A percentile compares a stretch with the other conserved stretches of the same genome.
phyloP scores from a whole-genome alignment of 53 echinoderm and acorn worm species.

The Stichopus horrens region DNA sequence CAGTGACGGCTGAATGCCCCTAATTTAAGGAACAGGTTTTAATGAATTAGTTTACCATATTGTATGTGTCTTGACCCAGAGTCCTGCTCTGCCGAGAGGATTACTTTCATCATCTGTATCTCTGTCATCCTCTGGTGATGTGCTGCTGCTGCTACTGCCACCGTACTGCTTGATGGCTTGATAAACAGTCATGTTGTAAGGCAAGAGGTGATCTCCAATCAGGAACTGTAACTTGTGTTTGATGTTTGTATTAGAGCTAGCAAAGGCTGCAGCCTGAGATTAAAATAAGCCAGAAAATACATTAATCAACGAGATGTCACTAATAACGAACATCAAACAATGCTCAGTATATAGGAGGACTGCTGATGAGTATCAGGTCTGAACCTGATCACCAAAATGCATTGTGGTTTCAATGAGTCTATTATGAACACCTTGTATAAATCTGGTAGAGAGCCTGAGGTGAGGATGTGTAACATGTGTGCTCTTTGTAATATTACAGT shows the following conservation, averaged over 20 bases:
- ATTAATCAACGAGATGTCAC: background rate
- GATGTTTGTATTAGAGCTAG: conserved; percentile 85
- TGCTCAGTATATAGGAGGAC: too few species aligned
- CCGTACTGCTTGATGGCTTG: conserved; percentile 96
- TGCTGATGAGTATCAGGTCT: too few species aligned
- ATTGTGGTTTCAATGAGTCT: too few species aligned
- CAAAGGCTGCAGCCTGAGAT: conserved; percentile 56
- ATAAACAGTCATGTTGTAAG: conserved; percentile 98
- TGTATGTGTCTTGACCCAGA: conserved; percentile 96
- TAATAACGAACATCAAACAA: background rate
- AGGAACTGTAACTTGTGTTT: conserved; percentile 93
- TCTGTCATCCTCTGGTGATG: conserved; percentile 79
- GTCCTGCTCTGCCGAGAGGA: conserved; percentile 89
- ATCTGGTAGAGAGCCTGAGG: too few species aligned
- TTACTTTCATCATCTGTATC: conserved; percentile 98
- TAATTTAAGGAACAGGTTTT: too few species aligned
- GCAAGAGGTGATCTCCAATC: conserved; percentile 83
- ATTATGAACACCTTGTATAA: too few species aligned
- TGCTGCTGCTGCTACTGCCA: conserved; percentile 14
- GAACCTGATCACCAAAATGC: too few species aligned
- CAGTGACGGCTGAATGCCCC: too few species aligned
- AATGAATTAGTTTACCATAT: conserved; percentile 78
- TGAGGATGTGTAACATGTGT: too few species aligned
- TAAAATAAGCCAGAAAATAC: background rate
- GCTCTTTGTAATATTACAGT: too few species aligned